Percentiles rank a stretch among this genome's conserved stretches.
Evolutionary conservation across 2,888 invertebrate genomes (phyloP).

Genomic region (Archips crataeganus): DNA sequence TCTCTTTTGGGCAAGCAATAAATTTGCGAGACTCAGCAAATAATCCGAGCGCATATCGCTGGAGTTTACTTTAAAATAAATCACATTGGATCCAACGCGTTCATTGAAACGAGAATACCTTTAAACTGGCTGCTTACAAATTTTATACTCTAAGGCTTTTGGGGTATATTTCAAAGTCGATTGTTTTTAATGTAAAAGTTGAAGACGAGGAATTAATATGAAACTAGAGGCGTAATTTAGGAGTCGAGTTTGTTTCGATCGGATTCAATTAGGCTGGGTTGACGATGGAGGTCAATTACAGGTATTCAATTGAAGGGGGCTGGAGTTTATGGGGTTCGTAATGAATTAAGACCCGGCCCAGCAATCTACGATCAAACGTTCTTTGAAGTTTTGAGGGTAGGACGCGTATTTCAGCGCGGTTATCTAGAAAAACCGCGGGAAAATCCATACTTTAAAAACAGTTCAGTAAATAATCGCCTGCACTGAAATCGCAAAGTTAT

Average conservation of each 20-base stretch:
- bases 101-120: constrained; percentile 40
- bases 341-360: neutral
- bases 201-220: constrained; percentile 39
- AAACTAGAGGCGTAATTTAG: constrained; percentile 39
- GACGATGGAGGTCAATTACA: constrained; percentile 35
- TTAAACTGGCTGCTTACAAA: constrained; percentile 7
- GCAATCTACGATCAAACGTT: neutral
- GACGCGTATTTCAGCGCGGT: too few relatives aligned
- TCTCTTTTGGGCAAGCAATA: constrained; percentile 26
- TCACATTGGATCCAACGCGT: constrained; percentile 32
- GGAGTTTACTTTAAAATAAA: constrained; percentile 40
- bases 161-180: constrained; percentile 4
- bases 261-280: constrained; percentile 37
- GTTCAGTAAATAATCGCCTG: too few relatives aligned
- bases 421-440: too few relatives aligned
- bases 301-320: constrained; percentile 14
- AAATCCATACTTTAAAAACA: too few relatives aligned
- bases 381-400: neutral
- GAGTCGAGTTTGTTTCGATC: constrained; percentile 39
- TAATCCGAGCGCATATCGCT: constrained; percentile 37
- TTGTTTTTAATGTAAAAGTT: constrained; percentile 24
- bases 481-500: too few relatives aligned
- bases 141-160: constrained; percentile 4
- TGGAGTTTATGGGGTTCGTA: neutral
- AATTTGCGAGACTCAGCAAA: constrained; percentile 36